Percentiles rank a stretch among this genome's conserved stretches.
phyloP scores from a whole-genome alignment of 23 tunicate genomes.

The Diplosoma virens region DNA sequence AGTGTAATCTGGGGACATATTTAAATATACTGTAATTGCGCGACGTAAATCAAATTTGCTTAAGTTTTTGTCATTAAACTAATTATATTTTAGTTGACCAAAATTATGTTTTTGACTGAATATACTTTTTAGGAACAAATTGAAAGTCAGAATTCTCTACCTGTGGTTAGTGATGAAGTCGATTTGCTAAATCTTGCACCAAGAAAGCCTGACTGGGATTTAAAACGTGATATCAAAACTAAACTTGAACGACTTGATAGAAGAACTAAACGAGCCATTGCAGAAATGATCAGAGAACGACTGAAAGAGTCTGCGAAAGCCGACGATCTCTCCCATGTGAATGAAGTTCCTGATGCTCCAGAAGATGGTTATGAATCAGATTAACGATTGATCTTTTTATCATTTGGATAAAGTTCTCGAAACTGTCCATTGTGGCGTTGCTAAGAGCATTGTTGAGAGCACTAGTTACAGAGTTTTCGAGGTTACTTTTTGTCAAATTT shows the following conservation, averaged over 20 bases:
- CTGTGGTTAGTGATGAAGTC: conserved; percentile 75
- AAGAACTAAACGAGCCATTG: conserved; percentile 89
- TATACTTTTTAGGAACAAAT: conserved; percentile 65
- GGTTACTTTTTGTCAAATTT: too few relatives aligned
- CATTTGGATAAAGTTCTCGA: too few relatives aligned
- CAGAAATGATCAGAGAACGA: conserved; percentile 75
- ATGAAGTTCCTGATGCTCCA: conserved; percentile 52
- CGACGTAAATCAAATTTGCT: too few relatives aligned
- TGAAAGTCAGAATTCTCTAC: conserved; percentile 38
- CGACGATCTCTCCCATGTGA: conserved; percentile 36
- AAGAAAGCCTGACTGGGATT: conserved; percentile 91
- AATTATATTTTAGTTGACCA: too few relatives aligned
- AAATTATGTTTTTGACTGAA: too few relatives aligned
- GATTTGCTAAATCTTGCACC: conserved; percentile 89
- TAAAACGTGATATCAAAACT: conserved; percentile 82
- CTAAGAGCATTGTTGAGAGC: too few relatives aligned
- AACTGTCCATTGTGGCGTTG: too few relatives aligned
- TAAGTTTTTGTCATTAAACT: too few relatives aligned
- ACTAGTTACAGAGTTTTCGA: too few relatives aligned
- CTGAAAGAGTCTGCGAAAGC: conserved; percentile 63
- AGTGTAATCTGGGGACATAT: too few relatives aligned
- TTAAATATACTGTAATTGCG: too few relatives aligned
- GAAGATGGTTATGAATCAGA: conserved; percentile 57
- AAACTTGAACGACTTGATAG: conserved; percentile 76
- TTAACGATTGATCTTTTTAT: too few relatives aligned